A percentile compares a stretch with the other conserved stretches of the same genome.
phyloP scores from a whole-genome alignment of 2,113 vertebrate genomes.

The Bathybates hornii region DNA sequence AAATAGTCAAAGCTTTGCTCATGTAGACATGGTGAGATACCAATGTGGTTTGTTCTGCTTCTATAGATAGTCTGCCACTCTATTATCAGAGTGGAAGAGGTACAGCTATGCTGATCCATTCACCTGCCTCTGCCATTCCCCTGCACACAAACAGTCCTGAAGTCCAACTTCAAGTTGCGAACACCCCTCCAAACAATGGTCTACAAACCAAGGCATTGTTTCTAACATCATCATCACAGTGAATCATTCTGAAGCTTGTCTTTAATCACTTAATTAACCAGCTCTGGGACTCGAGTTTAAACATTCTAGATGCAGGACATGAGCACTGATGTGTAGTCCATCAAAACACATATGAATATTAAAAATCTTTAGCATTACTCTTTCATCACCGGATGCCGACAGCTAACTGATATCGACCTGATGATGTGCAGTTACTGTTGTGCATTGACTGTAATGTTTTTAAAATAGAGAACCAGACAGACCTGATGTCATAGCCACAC shows the following conservation, averaged over 20 bases:
- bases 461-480: constrained; percentile 54
- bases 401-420: background rate
- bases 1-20: background rate
- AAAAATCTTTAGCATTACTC: background rate
- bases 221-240: background rate
- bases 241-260: background rate
- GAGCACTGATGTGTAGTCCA: background rate
- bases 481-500: constrained; percentile 42
- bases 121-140: constrained; percentile 71
- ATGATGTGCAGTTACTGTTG: constrained; percentile 15
- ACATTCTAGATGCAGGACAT: background rate
- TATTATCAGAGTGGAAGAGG: constrained; percentile 62
- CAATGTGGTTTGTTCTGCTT: constrained; percentile 52
- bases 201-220: background rate
- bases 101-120: constrained; percentile 59
- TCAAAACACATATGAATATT: background rate
- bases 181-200: background rate
- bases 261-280: background rate
- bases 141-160: background rate
- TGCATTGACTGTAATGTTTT: constrained; percentile 13
- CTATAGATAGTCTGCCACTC: constrained; percentile 63
- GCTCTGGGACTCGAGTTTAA: background rate
- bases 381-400: constrained; percentile 35
- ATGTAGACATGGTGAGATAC: constrained; percentile 31
- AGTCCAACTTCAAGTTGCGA: background rate